Base-by-base conservation (phyloP, 2,888 invertebrate genomes). In the Lydus trimaculatus region DNA sequence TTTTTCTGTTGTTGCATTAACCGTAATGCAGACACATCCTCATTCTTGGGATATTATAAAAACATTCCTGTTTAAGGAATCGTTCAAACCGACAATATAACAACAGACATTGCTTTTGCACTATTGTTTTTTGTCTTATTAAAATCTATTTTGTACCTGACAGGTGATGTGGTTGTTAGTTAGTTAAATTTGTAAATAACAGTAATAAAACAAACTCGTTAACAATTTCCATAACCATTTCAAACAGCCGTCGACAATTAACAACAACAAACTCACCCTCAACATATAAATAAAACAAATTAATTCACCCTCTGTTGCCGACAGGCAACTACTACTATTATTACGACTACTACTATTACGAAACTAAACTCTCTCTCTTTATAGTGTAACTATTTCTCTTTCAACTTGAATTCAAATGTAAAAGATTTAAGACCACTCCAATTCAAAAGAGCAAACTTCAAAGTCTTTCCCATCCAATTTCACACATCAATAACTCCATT, bases 41-140 rank as follows among this genome's bases (percentile, higher is more conserved):
- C 72, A 69, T 72, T 72, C 72, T 59, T 71, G 23, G 15, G 8
- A 67, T 67, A n/a, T 20, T 20, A 20, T 48, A 48, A 48, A 48
- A 48, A 48, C 48, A 48, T 48, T 48, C 48, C 48, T 48, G 17
- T 48, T 48, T 48, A 48, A 20, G 20, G 48, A 20, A 48, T 20
- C 20, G 48, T 23, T 20, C 48, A 2, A 8, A 20, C 17, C 48
- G 9, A 48, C 17, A 20, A 48, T 17, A 48, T 7, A 17, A 48
- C 48, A 5, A 67, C 64, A 52, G 62, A 33, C 61, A 31, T 56
- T 52, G 59, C 58, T 36, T 63, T 65, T 63, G 8, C 20, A 20
- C n/a, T 31, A 33, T 31, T 59, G 15, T 36, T 1, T 36, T 43
- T 6, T 43, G 11, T n/a, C n/a, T 6, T 48, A 48, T 48, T 48